Evolutionary conservation across 1,140 invertebrate genomes (phyloP).

Genomic region (Penaeus indicus): DNA sequence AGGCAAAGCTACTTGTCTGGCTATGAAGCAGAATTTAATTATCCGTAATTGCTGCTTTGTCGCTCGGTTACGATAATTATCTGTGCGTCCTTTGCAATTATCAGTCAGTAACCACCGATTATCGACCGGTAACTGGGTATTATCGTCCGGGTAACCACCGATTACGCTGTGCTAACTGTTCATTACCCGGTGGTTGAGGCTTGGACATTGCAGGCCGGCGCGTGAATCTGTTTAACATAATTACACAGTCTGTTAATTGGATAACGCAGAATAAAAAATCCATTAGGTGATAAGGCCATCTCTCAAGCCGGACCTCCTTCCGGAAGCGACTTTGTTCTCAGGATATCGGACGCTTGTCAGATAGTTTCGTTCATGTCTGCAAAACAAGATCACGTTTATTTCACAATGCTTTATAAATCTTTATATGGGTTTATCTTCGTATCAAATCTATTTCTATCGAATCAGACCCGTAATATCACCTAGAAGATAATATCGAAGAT

Average conservation of each 20-base stretch:
- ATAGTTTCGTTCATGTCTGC: no score
- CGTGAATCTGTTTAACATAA: slow-evolving; percentile 42
- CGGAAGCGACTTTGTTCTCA: slow-evolving; percentile 9
- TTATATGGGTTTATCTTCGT: no score
- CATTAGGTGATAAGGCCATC: slow-evolving; percentile 42
- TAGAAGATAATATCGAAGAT: no score
- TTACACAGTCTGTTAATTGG: slow-evolving; percentile 53
- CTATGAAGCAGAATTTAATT: slow-evolving; percentile 42
- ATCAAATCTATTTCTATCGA: no score
- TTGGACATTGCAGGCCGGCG: neutral
- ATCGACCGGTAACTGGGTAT: slow-evolving; percentile 18
- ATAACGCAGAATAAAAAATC: slow-evolving; percentile 45
- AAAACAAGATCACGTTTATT: no score
- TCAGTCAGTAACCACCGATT: slow-evolving; percentile 29
- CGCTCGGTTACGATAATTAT: slow-evolving; percentile 7
- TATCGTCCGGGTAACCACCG: neutral
- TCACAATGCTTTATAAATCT: no score
- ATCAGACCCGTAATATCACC: no score
- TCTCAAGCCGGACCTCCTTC: slow-evolving; percentile 5
- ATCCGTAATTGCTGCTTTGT: slow-evolving; percentile 45
- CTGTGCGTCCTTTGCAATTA: neutral
- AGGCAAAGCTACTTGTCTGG: slow-evolving; percentile 39
- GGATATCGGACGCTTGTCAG: no score
- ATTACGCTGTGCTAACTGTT: neutral
- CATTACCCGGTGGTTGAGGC: neutral